phyloP scores from a whole-genome alignment of 2,113 vertebrate species.

The Podarcis muralis region DNA sequence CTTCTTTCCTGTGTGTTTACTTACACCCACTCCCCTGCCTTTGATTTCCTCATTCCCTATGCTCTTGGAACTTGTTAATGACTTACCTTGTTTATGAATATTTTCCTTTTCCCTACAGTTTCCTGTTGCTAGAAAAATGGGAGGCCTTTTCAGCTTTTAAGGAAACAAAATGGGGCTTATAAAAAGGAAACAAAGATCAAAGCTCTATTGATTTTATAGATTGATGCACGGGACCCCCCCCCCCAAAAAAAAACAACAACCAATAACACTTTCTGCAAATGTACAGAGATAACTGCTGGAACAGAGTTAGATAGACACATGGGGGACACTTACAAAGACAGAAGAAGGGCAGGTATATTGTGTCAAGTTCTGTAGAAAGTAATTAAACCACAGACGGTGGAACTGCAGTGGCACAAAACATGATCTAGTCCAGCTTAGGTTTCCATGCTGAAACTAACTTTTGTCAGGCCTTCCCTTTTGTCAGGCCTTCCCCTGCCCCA shows the following conservation, averaged over 20 bases:
- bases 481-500: not conserved
- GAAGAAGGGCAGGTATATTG: not conserved
- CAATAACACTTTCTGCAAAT: not conserved
- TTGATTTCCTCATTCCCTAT: not conserved
- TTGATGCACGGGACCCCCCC: not conserved
- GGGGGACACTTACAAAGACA: not conserved
- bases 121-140: not conserved
- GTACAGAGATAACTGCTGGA: not conserved
- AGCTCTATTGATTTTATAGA: not conserved
- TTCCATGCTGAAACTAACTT: not conserved
- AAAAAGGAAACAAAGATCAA: not conserved
- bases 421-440: not conserved
- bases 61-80: not conserved
- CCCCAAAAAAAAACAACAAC: no score
- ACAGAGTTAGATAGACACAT: not conserved
- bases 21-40: not conserved
- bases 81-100: not conserved
- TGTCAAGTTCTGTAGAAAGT: not conserved
- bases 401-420: not conserved
- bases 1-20: not conserved
- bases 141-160: not conserved
- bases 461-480: not conserved
- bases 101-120: not conserved
- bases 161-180: not conserved
- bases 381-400: not conserved